These are phyloP conservation scores for Florisuga fusca DNA, from an alignment of 2,797 vertebrate species.

Conservation along the genomic window DNA sequence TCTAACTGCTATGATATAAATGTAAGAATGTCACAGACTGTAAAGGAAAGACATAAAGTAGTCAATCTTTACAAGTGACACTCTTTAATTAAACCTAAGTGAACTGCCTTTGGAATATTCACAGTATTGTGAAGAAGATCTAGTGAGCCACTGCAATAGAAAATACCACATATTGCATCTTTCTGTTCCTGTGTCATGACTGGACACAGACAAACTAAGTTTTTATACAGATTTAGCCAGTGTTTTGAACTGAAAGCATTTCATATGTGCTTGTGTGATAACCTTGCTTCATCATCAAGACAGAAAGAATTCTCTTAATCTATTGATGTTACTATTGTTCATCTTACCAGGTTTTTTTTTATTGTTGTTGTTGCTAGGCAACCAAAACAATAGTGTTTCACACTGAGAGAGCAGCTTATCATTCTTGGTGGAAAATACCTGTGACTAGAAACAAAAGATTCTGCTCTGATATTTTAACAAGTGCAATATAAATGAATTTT, in stretches of 20 bases:
- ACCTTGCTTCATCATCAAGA: not conserved
- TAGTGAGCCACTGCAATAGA: not conserved
- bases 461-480: not conserved
- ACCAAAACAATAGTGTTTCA: slow-evolving; percentile 9
- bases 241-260: slow-evolving; percentile 16
- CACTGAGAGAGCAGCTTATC: not conserved
- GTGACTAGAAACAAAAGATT: slow-evolving; percentile 36
- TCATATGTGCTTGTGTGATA: not conserved
- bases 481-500: not conserved
- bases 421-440: slow-evolving; percentile 54
- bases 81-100: slow-evolving; percentile 6
- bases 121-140: not conserved
- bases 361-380: slow-evolving; percentile 63
- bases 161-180: not conserved
- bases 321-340: slow-evolving; percentile 14
- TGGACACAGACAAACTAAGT: not conserved
- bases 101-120: slow-evolving; percentile 26
- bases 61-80: not conserved
- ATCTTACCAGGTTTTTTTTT: not conserved
- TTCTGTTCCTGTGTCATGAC: not conserved
- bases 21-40: not conserved
- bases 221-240: not conserved
- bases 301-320: slow-evolving; percentile 5
- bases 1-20: not conserved
- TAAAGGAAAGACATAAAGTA: not conserved